Percentiles rank a stretch among this genome's conserved stretches.
Evolutionary conservation across 2,797 vertebrate genomes (phyloP).

Genomic region (Pteropus rufus): DNA sequence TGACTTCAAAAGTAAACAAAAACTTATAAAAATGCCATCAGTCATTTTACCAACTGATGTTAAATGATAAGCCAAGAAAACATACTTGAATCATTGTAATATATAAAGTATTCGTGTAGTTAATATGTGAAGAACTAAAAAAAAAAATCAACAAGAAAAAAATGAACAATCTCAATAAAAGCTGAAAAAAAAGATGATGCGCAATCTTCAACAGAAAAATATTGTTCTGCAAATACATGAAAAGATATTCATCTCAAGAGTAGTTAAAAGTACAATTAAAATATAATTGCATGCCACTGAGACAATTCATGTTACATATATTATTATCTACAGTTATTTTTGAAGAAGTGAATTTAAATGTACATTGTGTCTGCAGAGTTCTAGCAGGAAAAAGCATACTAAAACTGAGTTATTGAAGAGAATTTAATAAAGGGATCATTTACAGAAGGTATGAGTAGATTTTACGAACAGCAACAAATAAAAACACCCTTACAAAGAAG

Average conservation of each 20-base stretch:
- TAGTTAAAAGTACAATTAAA: background rate
- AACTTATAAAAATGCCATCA: background rate
- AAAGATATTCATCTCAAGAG: background rate
- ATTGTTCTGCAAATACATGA: background rate
- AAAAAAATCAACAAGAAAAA: background rate
- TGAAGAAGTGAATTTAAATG: background rate
- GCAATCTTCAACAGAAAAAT: background rate
- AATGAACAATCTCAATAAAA: background rate
- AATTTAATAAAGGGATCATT: background rate
- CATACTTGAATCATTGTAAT: background rate
- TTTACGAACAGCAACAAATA: background rate
- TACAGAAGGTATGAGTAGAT: background rate
- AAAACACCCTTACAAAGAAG: background rate
- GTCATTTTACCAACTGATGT: background rate
- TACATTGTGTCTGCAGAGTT: background rate
- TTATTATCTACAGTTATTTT: background rate
- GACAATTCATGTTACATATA: background rate
- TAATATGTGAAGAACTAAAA: background rate
- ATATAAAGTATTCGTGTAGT: background rate
- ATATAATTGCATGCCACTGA: background rate
- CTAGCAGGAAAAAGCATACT: background rate
- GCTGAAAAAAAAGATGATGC: background rate
- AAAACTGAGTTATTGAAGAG: background rate
- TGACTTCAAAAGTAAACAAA: background rate
- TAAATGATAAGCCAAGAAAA: background rate